Percentiles rank a stretch among this genome's conserved stretches.
Evolutionary conservation across 1,140 invertebrate species (phyloP).

Genomic region (Drosophila malerkotliana): DNA sequence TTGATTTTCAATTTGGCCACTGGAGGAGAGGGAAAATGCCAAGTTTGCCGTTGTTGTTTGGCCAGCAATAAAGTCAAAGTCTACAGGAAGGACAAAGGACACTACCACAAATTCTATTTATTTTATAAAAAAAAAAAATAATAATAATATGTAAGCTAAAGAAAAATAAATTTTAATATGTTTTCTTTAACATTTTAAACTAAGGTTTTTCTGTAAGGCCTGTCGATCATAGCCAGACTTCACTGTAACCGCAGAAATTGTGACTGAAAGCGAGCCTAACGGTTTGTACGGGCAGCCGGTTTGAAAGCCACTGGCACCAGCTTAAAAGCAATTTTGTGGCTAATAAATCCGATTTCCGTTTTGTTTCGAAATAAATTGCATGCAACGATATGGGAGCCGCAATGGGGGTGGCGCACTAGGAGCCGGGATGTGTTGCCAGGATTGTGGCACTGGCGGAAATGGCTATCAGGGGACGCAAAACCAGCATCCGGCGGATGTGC

Average conservation of each 20-base stretch:
- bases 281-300: constrained; percentile 13
- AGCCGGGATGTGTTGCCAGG: constrained; percentile 3
- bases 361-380: constrained; percentile 80
- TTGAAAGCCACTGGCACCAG: constrained; percentile 62
- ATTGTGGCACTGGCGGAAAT: constrained; percentile 46
- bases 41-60: constrained; percentile 13
- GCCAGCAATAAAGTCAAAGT: constrained; percentile 55
- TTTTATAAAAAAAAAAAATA: neutral
- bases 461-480: constrained; percentile 48
- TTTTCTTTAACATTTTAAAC: neutral
- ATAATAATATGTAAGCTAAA: neutral
- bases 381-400: constrained; percentile 21
- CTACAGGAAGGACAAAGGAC: constrained; percentile 43
- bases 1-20: constrained; percentile 75
- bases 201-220: neutral
- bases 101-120: neutral
- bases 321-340: constrained; percentile 83
- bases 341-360: constrained; percentile 83
- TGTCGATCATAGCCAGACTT: neutral
- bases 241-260: constrained; percentile 31
- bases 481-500: constrained; percentile 62
- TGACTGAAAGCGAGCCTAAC: neutral
- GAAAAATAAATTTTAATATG: neutral
- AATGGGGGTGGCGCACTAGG: neutral
- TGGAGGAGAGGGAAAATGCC: constrained; percentile 15